These are phyloP conservation scores for Atta colombica DNA, from an alignment of 1,140 invertebrate genomes.

Conservation along the genomic window DNA sequence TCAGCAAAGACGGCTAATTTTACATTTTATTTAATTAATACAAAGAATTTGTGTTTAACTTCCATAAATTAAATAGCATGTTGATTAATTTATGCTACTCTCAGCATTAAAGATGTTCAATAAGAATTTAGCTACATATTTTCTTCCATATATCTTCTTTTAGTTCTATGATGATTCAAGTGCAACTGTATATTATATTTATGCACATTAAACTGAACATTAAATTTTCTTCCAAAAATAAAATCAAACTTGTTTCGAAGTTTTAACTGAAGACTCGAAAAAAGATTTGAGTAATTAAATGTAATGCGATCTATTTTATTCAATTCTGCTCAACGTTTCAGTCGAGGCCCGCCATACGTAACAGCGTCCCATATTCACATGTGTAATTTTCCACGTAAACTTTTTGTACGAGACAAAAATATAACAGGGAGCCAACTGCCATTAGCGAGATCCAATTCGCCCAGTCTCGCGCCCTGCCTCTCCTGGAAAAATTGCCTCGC, in stretches of 20 bases:
- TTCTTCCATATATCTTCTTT: background rate
- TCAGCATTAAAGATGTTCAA: background rate
- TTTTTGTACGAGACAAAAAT: conserved; percentile 56
- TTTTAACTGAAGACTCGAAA: background rate
- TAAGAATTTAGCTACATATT: no score
- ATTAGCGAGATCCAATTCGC: conserved; percentile 36
- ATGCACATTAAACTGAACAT: background rate
- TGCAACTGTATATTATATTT: background rate
- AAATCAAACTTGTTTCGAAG: background rate
- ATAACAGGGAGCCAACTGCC: conserved; percentile 62
- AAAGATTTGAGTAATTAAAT: background rate
- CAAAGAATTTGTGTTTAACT: background rate
- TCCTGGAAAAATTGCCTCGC: conserved; percentile 67
- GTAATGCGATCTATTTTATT: background rate
- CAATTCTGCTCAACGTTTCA: conserved; percentile 20
- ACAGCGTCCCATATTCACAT: conserved; percentile 27
- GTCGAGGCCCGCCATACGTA: conserved; percentile 15
- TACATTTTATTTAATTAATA: background rate
- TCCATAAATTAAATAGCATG: background rate
- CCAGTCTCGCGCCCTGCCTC: conserved; percentile 45
- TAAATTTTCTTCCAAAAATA: background rate
- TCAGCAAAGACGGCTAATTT: background rate
- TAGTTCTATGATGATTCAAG: background rate
- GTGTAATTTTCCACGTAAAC: conserved; percentile 29
- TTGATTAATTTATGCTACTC: background rate